Evolutionary conservation across 2,113 vertebrate species (phyloP).

Genomic region (Corapipo altera): DNA sequence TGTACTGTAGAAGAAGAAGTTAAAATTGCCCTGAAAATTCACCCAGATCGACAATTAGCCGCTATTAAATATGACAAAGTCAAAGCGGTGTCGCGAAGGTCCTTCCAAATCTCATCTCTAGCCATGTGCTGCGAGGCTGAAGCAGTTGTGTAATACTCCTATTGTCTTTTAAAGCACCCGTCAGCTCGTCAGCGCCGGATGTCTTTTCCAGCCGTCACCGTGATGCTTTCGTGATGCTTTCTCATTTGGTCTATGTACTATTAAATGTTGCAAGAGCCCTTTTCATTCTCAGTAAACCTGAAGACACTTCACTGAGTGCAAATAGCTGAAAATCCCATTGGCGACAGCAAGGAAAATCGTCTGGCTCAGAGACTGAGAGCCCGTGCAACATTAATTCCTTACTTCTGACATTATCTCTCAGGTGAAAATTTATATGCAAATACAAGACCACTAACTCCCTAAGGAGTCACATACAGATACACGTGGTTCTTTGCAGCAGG

Average conservation of each 20-base stretch:
- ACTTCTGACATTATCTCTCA: neutral
- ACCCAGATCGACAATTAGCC: accelerated
- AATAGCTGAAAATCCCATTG: neutral
- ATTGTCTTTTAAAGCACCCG: accelerated
- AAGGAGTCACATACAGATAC: neutral
- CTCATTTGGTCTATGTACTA: neutral
- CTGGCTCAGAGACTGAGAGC: neutral
- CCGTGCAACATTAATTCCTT: neutral
- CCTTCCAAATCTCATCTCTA: no score
- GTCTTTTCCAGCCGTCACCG: accelerated
- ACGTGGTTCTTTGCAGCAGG: neutral
- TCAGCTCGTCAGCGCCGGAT: accelerated
- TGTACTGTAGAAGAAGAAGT: accelerated
- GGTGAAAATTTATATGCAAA: neutral
- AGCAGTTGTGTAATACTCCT: accelerated
- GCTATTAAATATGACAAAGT: accelerated
- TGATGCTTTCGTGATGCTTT: neutral
- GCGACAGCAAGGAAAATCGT: neutral
- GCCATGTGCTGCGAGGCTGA: accelerated
- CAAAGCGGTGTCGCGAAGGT: accelerated
- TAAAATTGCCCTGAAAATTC: accelerated
- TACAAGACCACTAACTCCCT: neutral
- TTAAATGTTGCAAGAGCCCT: neutral
- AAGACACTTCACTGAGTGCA: neutral
- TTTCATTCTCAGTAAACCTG: neutral